Base-by-base conservation (phyloP, 2,113 vertebrate species). In the Echinops telfairi region DNA sequence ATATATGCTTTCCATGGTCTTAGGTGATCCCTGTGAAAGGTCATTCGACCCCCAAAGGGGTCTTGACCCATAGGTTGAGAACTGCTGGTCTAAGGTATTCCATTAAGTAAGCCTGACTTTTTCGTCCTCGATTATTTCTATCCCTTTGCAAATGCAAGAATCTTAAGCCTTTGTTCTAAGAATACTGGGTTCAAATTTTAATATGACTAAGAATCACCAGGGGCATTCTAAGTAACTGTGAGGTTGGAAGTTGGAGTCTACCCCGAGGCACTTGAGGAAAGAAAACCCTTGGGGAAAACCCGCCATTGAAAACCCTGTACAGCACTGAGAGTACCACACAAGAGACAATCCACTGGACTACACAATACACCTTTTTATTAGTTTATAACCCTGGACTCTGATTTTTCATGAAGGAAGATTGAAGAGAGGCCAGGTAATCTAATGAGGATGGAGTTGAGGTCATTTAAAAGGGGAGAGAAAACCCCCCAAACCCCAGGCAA, bases 81-180 rank as follows among this genome's bases (percentile, higher is more conserved):
- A 53, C 47, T 11, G 10, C 10, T 53, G 47, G 47, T 53, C 12
- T 53, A 53, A 53, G 10, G 47, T 4, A 33, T 80, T 91, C 47
- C 38, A 20, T 62, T 83, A 62, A 79, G 36, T 66, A 88, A 58
- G 38, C 7, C 36, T 83, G 40, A 77, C 57, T 64, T 82, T 95
- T 71, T 38, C 4, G 20, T 83, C 14, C 31, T 85, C 81, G 58
- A 60, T 86, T 84, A 31, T 4, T 57, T 90, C 31, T 20, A 1
- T 82, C 25, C 86, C 38, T 94, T 93, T 92, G 71, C 88, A 70
- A 95, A 80, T 79, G 53, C 47, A 71, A 25, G 5, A 38, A 70
- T 71, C 47, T 84, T 80, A 78, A 80, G 57, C 58, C 38, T 22
- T 73, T 66, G 33, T 66, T 86, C 60, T 17, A 68, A 91, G 27